Base-by-base conservation (phyloP, 1,140 invertebrate species). In the Lysiphlebus fabarum region DNA sequence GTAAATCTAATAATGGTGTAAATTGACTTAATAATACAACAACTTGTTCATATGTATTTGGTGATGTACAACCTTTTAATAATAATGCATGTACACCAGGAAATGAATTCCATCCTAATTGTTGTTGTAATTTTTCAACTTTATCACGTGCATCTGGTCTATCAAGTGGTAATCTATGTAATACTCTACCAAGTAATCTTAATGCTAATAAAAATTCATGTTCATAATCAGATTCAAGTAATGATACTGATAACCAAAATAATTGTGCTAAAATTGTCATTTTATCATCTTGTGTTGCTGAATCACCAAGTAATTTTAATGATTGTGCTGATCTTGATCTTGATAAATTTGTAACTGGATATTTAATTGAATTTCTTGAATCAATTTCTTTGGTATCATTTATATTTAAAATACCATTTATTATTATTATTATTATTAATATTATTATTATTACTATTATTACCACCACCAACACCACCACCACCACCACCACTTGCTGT, bases 221-320 rank as follows among this genome's bases (percentile, higher is more conserved):
- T 71, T 99, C 97, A 73, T 96, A 98, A 78, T 98, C 95, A 0
- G 94, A 97, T 75, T 99, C 96, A 47, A 99, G 80, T 26, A 99
- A 79, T 0, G 93, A 96, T 6, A 97, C 90, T 1, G 92, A 92
- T 56, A 99, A 85, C 93, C 96, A 98, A 73, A 99, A 98, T 40
- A 99, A 81, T 70, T 98, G 96, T 0, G 94, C 90, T 36, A 99
- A 81, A 40, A 98, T 92, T 7, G 92, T 93, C 78, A 95, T 86
- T 73, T 95, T 94, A 74, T 97, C 94, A 69, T 98, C 94, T 69
- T 89, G 87, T 7, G 86, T 88, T 7, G 87, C 85, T 7, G 85
- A 85, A 63, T 88, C 87, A 8, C 87, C 87, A 4, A 91, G 75
- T 64, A 91, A 79, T 68, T 90, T 92, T 34, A 89, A 83, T 6